Evolutionary conservation across 2,797 vertebrate genomes (phyloP), one percentile per base, ranked within the genome.

Genomic region (Phataginus tetradactyla): DNA sequence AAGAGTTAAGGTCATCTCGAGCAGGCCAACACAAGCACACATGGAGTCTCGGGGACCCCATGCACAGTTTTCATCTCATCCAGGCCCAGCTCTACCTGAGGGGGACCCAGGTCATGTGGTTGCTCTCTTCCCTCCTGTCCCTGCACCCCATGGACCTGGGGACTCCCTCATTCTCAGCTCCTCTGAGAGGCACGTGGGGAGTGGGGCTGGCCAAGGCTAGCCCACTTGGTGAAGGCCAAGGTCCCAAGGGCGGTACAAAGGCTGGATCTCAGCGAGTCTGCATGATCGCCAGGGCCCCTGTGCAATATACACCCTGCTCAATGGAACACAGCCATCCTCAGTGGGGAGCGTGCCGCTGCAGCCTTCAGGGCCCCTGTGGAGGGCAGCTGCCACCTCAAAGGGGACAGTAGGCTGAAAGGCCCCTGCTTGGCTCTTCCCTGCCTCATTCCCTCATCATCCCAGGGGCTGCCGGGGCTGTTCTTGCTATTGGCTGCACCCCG

Each of bases 11-110:
- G n/a, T 23, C 34, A 23, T 51, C 39, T 72, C 39, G 49, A 32
- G n/a, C 18, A 5, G 32, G 42, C 17, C 0, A 0, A 4, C 1
- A 15, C 1, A 10, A 18, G 17, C 18, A 34, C n/a, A 53, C 17
- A 18, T 77, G 42, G 71, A 29, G 59, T 77, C 72, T 55, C 4
- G 13, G 45, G 45, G 45, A 45, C 45, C 45, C 45, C 45, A 45
- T n/a, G 3, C 8, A 13, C 11, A 8, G 25, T 42, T 21, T 42
- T 63, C 72, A 39, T 61, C 42, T 37, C 23, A 5, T 4, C 9
- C 5, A 86, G 34, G 32, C 49, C 63, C 49, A 39, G 69, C 34
- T 88, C 37, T n/a, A n/a, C 37, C 32, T 34, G 45, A 13, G 71
- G 21, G 29, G 29, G 9, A 53, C 42, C 75, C 45, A 63, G 29